Conservation (phyloP, 2,888 invertebrate species). For the Frankliniella fusca region DNA sequence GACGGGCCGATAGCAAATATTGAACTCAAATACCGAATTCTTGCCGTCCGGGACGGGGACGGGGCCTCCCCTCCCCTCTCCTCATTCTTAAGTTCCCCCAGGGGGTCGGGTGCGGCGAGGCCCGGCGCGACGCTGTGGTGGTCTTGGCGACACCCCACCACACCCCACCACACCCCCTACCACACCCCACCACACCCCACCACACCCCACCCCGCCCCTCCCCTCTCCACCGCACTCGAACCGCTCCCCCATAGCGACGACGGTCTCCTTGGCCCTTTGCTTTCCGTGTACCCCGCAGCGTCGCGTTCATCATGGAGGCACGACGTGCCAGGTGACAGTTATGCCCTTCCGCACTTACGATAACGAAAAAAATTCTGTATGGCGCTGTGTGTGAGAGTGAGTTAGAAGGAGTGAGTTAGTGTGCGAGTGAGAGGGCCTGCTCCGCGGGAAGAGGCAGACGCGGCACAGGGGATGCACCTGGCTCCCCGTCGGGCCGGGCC, state of each 20-base stretch:
- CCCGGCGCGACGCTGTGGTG: neutral
- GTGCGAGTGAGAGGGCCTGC: no score
- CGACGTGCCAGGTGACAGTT: constrained; percentile 19
- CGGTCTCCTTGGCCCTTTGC: neutral
- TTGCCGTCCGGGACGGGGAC: constrained; percentile 2
- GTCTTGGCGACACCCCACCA: no score
- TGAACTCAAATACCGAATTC: constrained; percentile 25
- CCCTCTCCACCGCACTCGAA: neutral
- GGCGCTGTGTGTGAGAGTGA: no score
- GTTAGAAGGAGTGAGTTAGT: no score
- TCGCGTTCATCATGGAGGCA: neutral
- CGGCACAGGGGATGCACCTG: no score
- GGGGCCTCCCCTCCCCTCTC: neutral
- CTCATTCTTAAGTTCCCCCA: neutral
- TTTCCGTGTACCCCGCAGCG: neutral
- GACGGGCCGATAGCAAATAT: constrained; percentile 21
- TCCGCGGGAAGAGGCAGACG: no score
- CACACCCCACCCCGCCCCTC: no score
- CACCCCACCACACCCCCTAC: no score
- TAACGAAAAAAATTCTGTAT: neutral
- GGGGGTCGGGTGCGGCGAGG: neutral
- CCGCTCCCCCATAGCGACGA: neutral
- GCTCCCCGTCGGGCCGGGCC: no score
- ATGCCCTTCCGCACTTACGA: neutral
- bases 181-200: no score